Conservation (phyloP, 2,113 vertebrate species). For the Strix aluco region DNA sequence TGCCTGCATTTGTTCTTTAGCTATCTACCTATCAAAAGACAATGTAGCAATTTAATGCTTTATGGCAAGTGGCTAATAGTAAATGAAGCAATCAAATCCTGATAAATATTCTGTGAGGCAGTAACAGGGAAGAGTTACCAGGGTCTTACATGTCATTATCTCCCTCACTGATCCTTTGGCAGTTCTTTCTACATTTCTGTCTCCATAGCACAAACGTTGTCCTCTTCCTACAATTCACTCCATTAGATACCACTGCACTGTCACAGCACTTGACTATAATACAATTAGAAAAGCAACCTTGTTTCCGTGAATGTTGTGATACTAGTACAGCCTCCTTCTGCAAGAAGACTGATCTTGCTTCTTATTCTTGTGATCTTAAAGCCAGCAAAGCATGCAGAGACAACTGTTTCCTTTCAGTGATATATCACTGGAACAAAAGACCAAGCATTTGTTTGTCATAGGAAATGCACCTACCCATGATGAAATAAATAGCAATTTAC, state of each 20-base stretch:
- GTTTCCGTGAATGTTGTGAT: neutral
- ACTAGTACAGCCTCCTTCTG: neutral
- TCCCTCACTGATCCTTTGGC: neutral
- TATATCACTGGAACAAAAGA: slow-evolving; percentile 24
- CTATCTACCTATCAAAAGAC: slow-evolving; percentile 38
- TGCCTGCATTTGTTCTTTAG: neutral
- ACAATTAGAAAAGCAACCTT: slow-evolving; percentile 48
- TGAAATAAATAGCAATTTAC: slow-evolving; percentile 63
- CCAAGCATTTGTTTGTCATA: neutral
- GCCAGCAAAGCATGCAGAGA: neutral
- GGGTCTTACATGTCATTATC: slow-evolving; percentile 3
- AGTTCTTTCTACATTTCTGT: slow-evolving; percentile 8
- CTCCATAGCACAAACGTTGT: slow-evolving; percentile 25
- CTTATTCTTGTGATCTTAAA: neutral
- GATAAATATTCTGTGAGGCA: slow-evolving; percentile 17
- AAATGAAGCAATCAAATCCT: slow-evolving; percentile 60
- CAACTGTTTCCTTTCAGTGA: slow-evolving; percentile 7
- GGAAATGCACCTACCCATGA: slow-evolving; percentile 33
- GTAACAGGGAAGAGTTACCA: slow-evolving; percentile 15
- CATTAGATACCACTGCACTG: neutral
- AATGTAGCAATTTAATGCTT: slow-evolving; percentile 54
- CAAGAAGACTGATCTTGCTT: neutral
- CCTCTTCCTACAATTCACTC: slow-evolving; percentile 17
- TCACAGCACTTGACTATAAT: slow-evolving; percentile 21
- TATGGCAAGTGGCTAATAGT: slow-evolving; percentile 46